phyloP scores from a whole-genome alignment of 2,797 vertebrate species.

The Muraenolepis orangiensis region DNA sequence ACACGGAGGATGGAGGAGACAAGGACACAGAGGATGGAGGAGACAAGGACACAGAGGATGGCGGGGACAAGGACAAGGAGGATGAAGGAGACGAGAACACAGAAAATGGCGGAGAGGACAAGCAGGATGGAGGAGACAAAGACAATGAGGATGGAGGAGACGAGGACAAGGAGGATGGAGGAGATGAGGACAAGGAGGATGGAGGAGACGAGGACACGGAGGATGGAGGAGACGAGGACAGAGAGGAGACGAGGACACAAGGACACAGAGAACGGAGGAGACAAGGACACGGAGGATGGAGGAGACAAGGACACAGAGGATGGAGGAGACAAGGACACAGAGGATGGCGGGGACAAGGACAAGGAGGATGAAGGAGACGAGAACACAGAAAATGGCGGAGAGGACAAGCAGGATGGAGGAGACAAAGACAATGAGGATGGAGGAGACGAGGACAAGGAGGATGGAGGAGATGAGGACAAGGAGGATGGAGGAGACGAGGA shows the following conservation, averaged over 20 bases:
- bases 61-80: not conserved
- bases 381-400: too few species aligned
- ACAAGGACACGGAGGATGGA: not conserved
- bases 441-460: conserved; percentile 5
- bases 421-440: not conserved
- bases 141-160: not conserved
- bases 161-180: conserved; percentile 12
- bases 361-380: conserved; percentile 2
- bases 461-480: not conserved
- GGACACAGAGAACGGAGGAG: not conserved
- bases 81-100: not conserved
- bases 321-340: not conserved
- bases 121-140: not conserved
- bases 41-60: too few species aligned
- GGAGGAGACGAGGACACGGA: conserved; percentile 16
- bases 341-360: conserved; percentile 21
- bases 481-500: not conserved
- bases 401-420: not conserved
- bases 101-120: too few species aligned
- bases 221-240: not conserved
- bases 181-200: conserved; percentile 7
- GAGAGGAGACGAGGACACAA: not conserved
- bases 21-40: too few species aligned
- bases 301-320: too few species aligned
- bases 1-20: too few species aligned